A percentile compares a stretch with the other conserved stretches of the same genome.
Evolutionary conservation across 2,797 vertebrate genomes (phyloP).

Genomic region (Morelia viridis): DNA sequence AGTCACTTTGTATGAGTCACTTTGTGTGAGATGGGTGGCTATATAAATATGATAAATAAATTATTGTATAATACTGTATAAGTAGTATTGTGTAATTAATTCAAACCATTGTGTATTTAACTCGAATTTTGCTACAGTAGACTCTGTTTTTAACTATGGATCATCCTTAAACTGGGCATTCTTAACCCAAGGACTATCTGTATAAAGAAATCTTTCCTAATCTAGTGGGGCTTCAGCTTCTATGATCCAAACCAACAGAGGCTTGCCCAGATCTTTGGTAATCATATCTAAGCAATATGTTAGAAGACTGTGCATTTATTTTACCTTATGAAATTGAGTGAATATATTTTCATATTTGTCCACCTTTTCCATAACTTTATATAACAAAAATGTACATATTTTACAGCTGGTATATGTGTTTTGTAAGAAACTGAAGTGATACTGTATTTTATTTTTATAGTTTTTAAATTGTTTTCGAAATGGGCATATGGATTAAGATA

Average conservation of each 20-base stretch:
- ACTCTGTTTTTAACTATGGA: too few relatives aligned
- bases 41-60: too few relatives aligned
- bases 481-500: constrained; percentile 32
- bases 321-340: constrained; percentile 12
- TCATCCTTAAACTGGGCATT: too few relatives aligned
- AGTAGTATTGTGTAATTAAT: too few relatives aligned
- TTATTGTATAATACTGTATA: too few relatives aligned
- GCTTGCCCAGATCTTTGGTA: background rate
- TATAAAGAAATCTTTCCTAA: background rate
- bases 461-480: constrained; percentile 12
- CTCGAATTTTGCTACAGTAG: too few relatives aligned
- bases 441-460: background rate
- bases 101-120: too few relatives aligned
- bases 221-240: background rate
- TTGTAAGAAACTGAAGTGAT: background rate
- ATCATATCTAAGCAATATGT: background rate
- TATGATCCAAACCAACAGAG: background rate
- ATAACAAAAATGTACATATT: background rate
- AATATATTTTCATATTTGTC: background rate
- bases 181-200: too few relatives aligned
- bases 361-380: background rate
- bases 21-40: too few relatives aligned
- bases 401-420: background rate
- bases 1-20: too few relatives aligned
- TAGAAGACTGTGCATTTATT: constrained; percentile 1